These are phyloP conservation scores for Callinectes sapidus DNA, from an alignment of 2,888 invertebrate species.

Conservation along the genomic window DNA sequence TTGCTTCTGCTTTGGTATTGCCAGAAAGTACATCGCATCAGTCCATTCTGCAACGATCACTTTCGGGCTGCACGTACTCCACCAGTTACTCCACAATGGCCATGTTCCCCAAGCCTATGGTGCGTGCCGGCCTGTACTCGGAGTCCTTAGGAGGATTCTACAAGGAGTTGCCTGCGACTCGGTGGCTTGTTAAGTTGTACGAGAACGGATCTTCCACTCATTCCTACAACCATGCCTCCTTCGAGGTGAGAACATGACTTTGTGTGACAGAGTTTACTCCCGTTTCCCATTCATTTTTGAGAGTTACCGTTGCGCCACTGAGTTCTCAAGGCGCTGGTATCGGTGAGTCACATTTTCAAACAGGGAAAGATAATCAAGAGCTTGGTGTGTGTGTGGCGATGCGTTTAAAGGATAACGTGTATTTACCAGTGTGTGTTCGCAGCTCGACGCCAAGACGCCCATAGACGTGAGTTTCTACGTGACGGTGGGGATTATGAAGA, in stretches of 20 bases:
- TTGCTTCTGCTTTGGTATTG: neutral
- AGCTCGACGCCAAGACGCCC: slow-evolving; percentile 29
- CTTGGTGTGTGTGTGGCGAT: neutral
- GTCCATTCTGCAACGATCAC: neutral
- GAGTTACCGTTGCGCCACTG: neutral
- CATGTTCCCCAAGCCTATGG: slow-evolving; percentile 30
- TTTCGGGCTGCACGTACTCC: neutral
- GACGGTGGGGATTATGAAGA: slow-evolving; percentile 14
- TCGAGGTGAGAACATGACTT: slow-evolving; percentile 9
- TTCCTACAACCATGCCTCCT: neutral
- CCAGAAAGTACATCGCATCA: neutral
- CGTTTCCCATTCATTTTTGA: no score
- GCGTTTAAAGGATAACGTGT: neutral
- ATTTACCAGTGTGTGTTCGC: neutral
- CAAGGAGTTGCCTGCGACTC: slow-evolving; percentile 9
- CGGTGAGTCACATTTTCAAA: neutral
- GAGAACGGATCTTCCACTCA: slow-evolving; percentile 8
- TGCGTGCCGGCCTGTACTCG: slow-evolving; percentile 49
- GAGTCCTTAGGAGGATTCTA: slow-evolving; percentile 9
- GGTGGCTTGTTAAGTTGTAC: slow-evolving; percentile 9
- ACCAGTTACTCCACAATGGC: neutral
- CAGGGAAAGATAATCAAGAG: neutral
- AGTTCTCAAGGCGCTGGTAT: neutral
- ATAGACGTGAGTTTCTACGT: neutral
- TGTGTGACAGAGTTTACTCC: neutral